Evolutionary conservation across 2,888 invertebrate species (phyloP).

Genomic region (Diploptera punctata): DNA sequence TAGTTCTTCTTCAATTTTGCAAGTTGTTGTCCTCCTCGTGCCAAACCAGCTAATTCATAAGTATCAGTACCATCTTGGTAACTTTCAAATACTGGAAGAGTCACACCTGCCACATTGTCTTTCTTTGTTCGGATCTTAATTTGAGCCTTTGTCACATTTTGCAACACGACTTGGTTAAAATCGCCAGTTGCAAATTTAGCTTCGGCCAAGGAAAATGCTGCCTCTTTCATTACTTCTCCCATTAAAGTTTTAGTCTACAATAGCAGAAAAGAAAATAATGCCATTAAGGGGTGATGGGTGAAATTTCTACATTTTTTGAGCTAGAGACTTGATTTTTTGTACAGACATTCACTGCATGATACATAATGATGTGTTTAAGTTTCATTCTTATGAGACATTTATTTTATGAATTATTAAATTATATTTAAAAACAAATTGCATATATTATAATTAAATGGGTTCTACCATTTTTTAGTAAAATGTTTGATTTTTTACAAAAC

Average conservation of each 20-base stretch:
- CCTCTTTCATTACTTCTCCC: slow-evolving; percentile 99
- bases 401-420: no score
- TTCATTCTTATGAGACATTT: no score
- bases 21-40: slow-evolving; percentile 97
- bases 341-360: no score
- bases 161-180: slow-evolving; percentile 96
- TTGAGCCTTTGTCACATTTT: slow-evolving; percentile 98
- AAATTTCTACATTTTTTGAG: no score
- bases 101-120: slow-evolving; percentile 99
- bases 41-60: slow-evolving; percentile 95
- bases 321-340: no score
- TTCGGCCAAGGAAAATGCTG: slow-evolving; percentile 97
- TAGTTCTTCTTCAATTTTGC: slow-evolving; percentile 98
- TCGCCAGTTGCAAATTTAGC: slow-evolving; percentile 99
- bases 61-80: slow-evolving; percentile 96
- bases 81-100: slow-evolving; percentile 93
- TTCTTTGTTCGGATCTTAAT: slow-evolving; percentile 96
- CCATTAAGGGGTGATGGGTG: no score
- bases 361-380: no score
- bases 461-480: no score
- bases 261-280: no score
- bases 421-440: no score
- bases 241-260: slow-evolving; percentile 92
- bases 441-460: no score
- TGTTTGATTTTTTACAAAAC: no score